Base-by-base conservation (phyloP, 2,888 invertebrate genomes). In the Melieria crassipennis region DNA sequence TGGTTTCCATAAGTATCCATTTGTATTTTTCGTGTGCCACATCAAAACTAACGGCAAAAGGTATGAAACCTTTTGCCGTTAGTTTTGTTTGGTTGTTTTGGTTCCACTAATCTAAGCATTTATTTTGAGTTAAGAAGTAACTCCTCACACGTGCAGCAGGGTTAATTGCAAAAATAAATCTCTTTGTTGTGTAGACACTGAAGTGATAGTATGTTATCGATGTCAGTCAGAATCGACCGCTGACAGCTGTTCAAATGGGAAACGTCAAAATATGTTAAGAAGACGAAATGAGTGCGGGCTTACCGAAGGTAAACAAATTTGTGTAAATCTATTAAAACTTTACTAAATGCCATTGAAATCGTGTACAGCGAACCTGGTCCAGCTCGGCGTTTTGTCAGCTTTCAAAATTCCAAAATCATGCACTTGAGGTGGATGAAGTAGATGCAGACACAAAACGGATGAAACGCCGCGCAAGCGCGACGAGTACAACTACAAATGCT, bases 261-360 rank as follows among this genome's bases (percentile, higher is more conserved):
- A 11, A 60, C 7, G 7, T 60, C 45, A 42, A n/a, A 30, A n/a
- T 42, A 10, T 9, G 9, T 58, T 58, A 43, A n/a, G 5, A 62
- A 62, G 48, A 7, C n/a, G 47, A 48, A 57, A 67, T 67, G 67
- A 60, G 48, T 11, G 42, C 65, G 43, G 48, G 48, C 6, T 16
- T 61, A 13, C 67, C 60, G 16, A 67, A 67, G 61, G 67, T 67
- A 67, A 58, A 48, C 52, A 30, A 30, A 30, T 30, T 30, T 30
- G 30, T 30, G 30, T 30, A 30, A 30, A n/a, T 58, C 46, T 66
- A n/a, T 13, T 52, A 45, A 45, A 9, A 30, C 30, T 30, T 30
- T 30, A 30, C 30, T 30, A 30, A 30, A 7, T 13, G 30, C 43
- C n/a, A 16, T 7, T 43, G 7, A 7, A 52, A 5, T 45, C 58